Evolutionary conservation across 2,113 vertebrate species (phyloP), one percentile per base, ranked within the genome.

Genomic region (Entosphenus tridentatus): DNA sequence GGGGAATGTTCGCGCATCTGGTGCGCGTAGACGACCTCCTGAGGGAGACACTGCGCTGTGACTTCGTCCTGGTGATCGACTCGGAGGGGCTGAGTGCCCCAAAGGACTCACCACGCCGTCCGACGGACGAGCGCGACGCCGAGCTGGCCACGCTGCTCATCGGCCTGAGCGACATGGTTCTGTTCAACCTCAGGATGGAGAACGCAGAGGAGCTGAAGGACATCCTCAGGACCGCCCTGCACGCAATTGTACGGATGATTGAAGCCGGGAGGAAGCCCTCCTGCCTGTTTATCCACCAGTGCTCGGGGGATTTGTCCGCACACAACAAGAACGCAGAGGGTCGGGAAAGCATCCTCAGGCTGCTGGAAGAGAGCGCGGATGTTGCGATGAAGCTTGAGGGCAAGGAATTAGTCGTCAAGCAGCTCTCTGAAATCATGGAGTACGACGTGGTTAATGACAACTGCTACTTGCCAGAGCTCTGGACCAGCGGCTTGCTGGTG

Each of bases 201-300:
- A 69, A 21, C 6, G 71, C 69, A 16, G 56, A 57, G 57, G 80
- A 82, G 57, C 76, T 79, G 13, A 81, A 79, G 74, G 75, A 76
- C 57, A 78, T 80, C 56, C 75, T 86, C 1, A 76, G 76, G 11
- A 76, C 85, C 4, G 74, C 79, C 4, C 77, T 82, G 54, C 85
- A 80, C 57, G 82, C 83, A 1, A 80, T 86, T 16, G 77, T 88
- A 39, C 78, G 78, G 65, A 69, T 81, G 68, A 80, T 78, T 71
- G 75, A 77, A 69, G 71, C 11, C 16, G 76, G 72, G 16, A 74
- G 71, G 10, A 70, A 76, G 56, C 80, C 80, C 14, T 69, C 69
- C 56, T 80, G 78, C 71, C 74, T 74, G 59, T 14, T 81, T 12
- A 55, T 78, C 57, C 67, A 70, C 67, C 78, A 81, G 57, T 75